Percentiles rank a stretch among this genome's conserved stretches.
Conservation (phyloP, 64 coral and sea anemone genomes). For the Actinia equina region DNA sequence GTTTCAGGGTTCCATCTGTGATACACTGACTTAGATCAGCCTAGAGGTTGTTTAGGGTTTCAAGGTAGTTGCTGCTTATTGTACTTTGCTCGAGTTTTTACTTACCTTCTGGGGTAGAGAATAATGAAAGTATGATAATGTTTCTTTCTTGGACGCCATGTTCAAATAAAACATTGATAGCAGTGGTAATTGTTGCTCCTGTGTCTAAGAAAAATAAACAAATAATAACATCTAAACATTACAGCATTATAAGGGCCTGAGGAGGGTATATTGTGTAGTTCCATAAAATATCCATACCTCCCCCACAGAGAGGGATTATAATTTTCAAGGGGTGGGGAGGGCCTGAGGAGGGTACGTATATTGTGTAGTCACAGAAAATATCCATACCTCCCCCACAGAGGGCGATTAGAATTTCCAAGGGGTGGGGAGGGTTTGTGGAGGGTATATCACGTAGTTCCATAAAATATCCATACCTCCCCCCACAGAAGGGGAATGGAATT, state of each 20-base stretch:
- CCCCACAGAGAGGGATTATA: background rate
- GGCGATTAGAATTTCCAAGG: no score
- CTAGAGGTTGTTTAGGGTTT: background rate
- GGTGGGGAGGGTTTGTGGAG: background rate
- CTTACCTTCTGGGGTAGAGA: constrained; percentile 88
- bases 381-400: background rate
- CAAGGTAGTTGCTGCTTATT: background rate
- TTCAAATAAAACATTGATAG: constrained; percentile 78
- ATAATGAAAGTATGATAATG: constrained; percentile 83
- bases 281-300: background rate
- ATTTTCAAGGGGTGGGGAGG: background rate
- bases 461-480: no score
- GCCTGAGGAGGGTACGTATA: no score
- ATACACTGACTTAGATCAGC: no score
- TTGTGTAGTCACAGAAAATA: background rate
- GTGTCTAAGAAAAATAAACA: constrained; percentile 56
- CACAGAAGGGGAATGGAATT: background rate
- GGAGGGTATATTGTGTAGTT: no score
- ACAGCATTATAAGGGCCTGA: background rate
- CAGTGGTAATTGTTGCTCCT: constrained; percentile 86
- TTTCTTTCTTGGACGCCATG: constrained; percentile 93
- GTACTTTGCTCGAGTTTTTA: background rate
- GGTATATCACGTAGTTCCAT: background rate
- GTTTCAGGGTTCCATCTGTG: no score
- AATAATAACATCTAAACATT: background rate